Conservation (phyloP, 1,140 invertebrate species). For the Ptiloglossa arizonensis region DNA sequence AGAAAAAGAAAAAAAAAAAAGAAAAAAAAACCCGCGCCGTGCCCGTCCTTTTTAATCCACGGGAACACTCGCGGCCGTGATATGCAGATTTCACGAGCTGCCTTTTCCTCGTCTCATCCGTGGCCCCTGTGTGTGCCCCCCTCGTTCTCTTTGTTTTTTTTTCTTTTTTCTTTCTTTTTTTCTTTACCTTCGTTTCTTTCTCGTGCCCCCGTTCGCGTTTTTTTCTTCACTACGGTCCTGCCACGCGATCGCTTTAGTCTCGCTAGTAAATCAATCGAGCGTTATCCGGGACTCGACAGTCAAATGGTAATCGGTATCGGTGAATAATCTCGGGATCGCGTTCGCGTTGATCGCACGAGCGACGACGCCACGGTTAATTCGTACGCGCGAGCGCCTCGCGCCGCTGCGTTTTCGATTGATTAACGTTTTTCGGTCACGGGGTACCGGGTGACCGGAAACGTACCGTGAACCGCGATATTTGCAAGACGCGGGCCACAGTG, state of each 20-base stretch:
- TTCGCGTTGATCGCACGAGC: neutral
- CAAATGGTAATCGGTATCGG: slow-evolving; percentile 48
- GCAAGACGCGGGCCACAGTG: too few species aligned
- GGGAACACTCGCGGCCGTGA: slow-evolving; percentile 56
- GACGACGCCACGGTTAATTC: neutral
- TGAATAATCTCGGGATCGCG: slow-evolving; percentile 43
- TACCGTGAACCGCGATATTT: too few species aligned
- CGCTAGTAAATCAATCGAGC: slow-evolving; percentile 63
- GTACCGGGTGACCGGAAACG: too few species aligned
- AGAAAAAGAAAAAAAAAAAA: slow-evolving; percentile 38
- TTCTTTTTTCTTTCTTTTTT: neutral
- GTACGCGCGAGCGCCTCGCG: neutral
- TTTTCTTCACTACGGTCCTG: slow-evolving; percentile 33
- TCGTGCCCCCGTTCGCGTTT: neutral
- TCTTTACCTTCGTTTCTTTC: neutral
- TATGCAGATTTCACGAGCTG: slow-evolving; percentile 68
- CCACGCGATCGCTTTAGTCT: slow-evolving; percentile 24
- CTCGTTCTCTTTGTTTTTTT: slow-evolving; percentile 8
- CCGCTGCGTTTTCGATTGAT: slow-evolving; percentile 2
- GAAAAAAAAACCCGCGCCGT: too few species aligned
- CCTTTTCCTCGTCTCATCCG: slow-evolving; percentile 43
- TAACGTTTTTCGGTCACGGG: neutral
- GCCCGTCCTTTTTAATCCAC: slow-evolving; percentile 62
- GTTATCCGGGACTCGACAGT: slow-evolving; percentile 50
- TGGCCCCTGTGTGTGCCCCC: neutral